Evolutionary conservation across 2,888 invertebrate genomes (phyloP).

Genomic region (Xestoiulus laeticollis): DNA sequence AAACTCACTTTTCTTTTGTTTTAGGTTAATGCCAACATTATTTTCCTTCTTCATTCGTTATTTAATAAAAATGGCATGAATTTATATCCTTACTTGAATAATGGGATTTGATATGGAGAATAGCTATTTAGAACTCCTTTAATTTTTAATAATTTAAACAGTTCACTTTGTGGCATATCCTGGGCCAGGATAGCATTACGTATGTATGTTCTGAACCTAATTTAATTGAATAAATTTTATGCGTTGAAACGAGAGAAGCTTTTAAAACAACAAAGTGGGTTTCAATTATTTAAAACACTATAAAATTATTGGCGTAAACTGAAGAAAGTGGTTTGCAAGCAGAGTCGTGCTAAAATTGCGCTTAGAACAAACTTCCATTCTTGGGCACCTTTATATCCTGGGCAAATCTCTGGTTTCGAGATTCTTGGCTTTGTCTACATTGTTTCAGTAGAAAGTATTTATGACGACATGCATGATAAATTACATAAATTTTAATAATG

Average conservation of each 20-base stretch:
- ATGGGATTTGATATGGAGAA: not conserved
- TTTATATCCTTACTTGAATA: not conserved
- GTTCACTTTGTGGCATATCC: not conserved
- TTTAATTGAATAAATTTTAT: not conserved
- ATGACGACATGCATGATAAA: not conserved
- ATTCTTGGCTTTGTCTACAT: not conserved
- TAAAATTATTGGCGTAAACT: not conserved
- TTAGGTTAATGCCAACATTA: constrained; percentile 2
- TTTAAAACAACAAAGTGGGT: constrained; percentile 21
- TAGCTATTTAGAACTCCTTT: not conserved
- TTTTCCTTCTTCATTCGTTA: not conserved
- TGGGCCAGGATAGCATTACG: not conserved
- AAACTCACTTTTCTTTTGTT: not conserved
- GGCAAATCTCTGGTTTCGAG: not conserved
- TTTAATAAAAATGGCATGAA: not conserved
- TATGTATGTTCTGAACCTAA: not conserved
- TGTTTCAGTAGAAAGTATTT: too few species aligned
- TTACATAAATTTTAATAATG: too few species aligned
- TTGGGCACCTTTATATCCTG: not conserved
- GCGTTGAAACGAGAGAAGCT: constrained; percentile 36
- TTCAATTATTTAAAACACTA: constrained; percentile 17
- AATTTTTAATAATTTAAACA: constrained; percentile 23
- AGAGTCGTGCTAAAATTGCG: not conserved
- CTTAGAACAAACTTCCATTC: not conserved
- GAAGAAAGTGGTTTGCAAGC: not conserved